phyloP scores from a whole-genome alignment of 2,797 vertebrate species.

The Paratrypauchen microcephalus region DNA sequence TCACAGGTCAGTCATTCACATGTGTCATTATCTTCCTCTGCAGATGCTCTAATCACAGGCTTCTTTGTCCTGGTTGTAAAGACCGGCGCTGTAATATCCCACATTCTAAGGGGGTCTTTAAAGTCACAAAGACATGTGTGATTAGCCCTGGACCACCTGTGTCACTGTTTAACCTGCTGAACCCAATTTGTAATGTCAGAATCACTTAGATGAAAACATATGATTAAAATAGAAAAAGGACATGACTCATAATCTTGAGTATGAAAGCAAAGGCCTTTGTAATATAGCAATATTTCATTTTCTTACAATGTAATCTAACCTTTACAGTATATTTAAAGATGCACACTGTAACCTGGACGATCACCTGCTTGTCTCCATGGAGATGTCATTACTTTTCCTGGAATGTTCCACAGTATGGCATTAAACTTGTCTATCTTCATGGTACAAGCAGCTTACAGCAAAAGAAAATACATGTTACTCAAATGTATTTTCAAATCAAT shows the following conservation, averaged over 20 bases:
- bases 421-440: too few relatives aligned
- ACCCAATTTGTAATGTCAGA: slow-evolving; percentile 4
- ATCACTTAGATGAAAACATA: not conserved
- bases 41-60: slow-evolving; percentile 31
- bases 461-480: too few relatives aligned
- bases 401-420: too few relatives aligned
- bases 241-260: not conserved
- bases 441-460: too few relatives aligned
- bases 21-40: slow-evolving; percentile 33
- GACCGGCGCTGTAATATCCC: not conserved
- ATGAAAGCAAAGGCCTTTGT: not conserved
- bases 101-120: slow-evolving; percentile 16
- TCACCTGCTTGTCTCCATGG: too few relatives aligned
- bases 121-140: slow-evolving; percentile 18
- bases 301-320: too few relatives aligned
- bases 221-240: not conserved
- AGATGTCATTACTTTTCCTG: too few relatives aligned
- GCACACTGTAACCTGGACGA: too few relatives aligned
- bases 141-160: slow-evolving; percentile 37
- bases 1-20: slow-evolving; percentile 15
- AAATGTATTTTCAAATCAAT: too few relatives aligned
- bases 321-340: too few relatives aligned
- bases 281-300: too few relatives aligned
- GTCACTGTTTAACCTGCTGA: slow-evolving; percentile 18
- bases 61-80: slow-evolving; percentile 29